Conservation (phyloP, 2,797 vertebrate genomes). For the Champsocephalus esox region DNA sequence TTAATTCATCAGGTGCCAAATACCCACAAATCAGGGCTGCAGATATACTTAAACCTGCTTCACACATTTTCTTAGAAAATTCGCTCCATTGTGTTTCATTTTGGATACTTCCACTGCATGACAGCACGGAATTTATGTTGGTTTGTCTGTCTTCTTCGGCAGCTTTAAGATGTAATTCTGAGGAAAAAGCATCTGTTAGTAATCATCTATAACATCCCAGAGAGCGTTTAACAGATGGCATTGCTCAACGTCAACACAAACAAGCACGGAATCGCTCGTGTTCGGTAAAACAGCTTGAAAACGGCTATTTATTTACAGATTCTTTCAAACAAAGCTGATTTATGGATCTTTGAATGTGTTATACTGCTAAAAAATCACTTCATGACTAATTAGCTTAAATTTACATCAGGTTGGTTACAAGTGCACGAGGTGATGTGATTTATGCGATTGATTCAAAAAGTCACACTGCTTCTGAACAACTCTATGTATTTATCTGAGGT, state of each 20-base stretch:
- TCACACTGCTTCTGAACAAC: background rate
- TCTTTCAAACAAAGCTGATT: constrained; percentile 17
- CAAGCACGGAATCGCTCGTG: constrained; percentile 1
- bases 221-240: constrained; percentile 37
- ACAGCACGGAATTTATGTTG: background rate
- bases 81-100: background rate
- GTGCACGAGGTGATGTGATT: constrained; percentile 15
- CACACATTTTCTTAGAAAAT: background rate
- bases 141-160: constrained; percentile 4
- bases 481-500: constrained; percentile 5
- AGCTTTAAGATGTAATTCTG: constrained; percentile 19
- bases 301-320: constrained; percentile 6
- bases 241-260: constrained; percentile 19
- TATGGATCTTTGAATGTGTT: constrained; percentile 6
- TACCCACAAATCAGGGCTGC: background rate
- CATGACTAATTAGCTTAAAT: background rate
- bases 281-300: constrained; percentile 18
- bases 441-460: constrained; percentile 14
- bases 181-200: constrained; percentile 32
- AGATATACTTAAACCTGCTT: background rate
- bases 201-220: constrained; percentile 35
- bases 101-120: background rate
- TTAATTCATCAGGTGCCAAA: background rate
- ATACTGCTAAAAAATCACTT: constrained; percentile 4
- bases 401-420: constrained; percentile 4